phyloP scores from a whole-genome alignment of 2,113 vertebrate genomes.

The Podarcis raffonei region DNA sequence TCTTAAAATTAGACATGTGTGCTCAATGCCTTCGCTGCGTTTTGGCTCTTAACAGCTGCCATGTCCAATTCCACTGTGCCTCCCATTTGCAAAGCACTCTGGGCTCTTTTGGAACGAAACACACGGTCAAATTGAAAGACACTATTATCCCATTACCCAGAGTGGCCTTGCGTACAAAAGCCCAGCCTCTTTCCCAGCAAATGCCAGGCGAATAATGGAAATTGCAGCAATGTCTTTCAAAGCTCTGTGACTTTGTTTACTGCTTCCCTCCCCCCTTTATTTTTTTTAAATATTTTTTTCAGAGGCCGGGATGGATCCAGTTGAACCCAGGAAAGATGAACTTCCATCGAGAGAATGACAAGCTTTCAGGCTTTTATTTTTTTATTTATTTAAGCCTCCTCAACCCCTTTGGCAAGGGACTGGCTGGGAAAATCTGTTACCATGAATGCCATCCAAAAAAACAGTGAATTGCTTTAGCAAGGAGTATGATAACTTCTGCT shows the following conservation, averaged over 20 bases:
- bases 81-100: neutral
- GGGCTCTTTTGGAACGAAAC: conserved; percentile 18
- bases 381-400: conserved; percentile 7
- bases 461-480: conserved; percentile 69
- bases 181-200: conserved; percentile 55
- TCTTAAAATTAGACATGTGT: conserved; percentile 10
- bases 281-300: neutral
- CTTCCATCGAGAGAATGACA: conserved; percentile 76
- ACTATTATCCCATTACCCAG: conserved; percentile 52
- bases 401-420: conserved; percentile 76
- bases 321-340: conserved; percentile 76
- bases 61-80: conserved; percentile 1
- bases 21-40: neutral
- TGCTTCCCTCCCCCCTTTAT: conserved; percentile 41
- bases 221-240: conserved; percentile 60
- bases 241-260: conserved; percentile 62
- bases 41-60: conserved; percentile 18
- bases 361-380: conserved; percentile 68
- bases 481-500: conserved; percentile 71
- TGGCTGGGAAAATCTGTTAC: conserved; percentile 78
- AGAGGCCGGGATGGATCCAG: conserved; percentile 46
- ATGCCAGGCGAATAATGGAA: conserved; percentile 63
- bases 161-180: conserved; percentile 37
- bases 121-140: conserved; percentile 46
- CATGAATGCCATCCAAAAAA: conserved; percentile 73